Evolutionary conservation across 2,888 invertebrate species (phyloP), one percentile per base, ranked within the genome.

Genomic region (Synanthedon andrenaeformis): DNA sequence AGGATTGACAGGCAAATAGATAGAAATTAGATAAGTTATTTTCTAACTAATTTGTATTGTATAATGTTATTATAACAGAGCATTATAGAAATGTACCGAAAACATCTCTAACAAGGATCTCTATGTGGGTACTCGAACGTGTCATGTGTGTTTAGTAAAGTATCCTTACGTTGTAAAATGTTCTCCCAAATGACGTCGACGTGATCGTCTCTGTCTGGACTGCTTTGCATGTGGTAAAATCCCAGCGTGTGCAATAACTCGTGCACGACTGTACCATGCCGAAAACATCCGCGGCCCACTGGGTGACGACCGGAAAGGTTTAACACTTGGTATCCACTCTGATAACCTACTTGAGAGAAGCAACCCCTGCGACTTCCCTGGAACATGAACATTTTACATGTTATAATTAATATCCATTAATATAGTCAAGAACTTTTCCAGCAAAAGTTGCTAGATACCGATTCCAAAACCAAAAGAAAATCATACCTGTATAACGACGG

Each of bases 211-310:
- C 95, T 89, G 73, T 95, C 92, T 0, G 91, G 90, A 52, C 94
- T 90, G 65, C 92, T 93, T 72, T 95, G 95, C 80, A 95, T 94
- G 70, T 95, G 95, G 75, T 92, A 94, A 76, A 95, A 95, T 2
- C 95, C 95, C 0, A 94, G 81, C 0, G 93, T 91, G 67, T 95
- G 95, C 63, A 95, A 86, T 51, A 95, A 76, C 72, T 95, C 95
- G 69, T 95, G 94, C 3, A 92, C 89, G 4, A 93, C 90, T n/a
- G 92, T 92, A 12, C 93, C 92, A 60, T 89, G 89, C 0, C 89
- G 81, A 59, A 91, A 89, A 65, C 91, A 91, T 13, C 90, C 90
- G 1, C 89, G 85, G 0, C 90, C 89, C 1, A 73, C 83, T 0
- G 90, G 81, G 58, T 91, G 91, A 0, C 86, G 77, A 0, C 78